Evolutionary conservation across 1,140 invertebrate species (phyloP).

Genomic region (Diplogasteroides magnus): DNA sequence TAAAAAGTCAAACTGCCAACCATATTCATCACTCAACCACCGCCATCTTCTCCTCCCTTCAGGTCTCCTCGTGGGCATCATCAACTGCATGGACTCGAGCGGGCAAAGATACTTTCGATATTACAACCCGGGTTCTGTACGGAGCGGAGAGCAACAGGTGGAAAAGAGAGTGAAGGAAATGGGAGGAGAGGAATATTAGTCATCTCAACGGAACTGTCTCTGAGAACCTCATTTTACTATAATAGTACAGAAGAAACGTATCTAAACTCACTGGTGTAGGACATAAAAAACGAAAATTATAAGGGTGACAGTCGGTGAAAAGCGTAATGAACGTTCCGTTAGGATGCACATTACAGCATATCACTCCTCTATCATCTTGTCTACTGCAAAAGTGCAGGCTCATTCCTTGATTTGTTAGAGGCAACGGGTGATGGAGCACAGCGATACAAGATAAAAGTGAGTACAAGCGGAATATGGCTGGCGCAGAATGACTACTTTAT

Average conservation of each 20-base stretch:
- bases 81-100: conserved; percentile 14
- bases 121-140: conserved; percentile 19
- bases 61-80: too few relatives aligned
- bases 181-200: too few relatives aligned
- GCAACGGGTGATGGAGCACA: conserved; percentile 19
- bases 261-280: too few relatives aligned
- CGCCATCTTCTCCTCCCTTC: too few relatives aligned
- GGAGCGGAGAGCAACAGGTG: conserved; percentile 16
- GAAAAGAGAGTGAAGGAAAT: too few relatives aligned
- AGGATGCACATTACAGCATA: conserved; percentile 22
- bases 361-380: conserved; percentile 18
- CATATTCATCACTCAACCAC: too few relatives aligned
- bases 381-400: conserved; percentile 19
- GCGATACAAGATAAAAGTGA: conserved; percentile 20
- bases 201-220: too few relatives aligned
- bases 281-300: too few relatives aligned
- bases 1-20: too few relatives aligned
- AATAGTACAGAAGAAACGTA: neutral
- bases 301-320: too few relatives aligned
- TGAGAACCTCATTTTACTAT: conserved; percentile 4
- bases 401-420: conserved; percentile 17
- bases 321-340: too few relatives aligned
- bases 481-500: too few relatives aligned
- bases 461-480: neutral
- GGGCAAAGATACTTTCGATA: conserved; percentile 6